Base-by-base conservation (phyloP, 53 echinoderm and acorn worm genomes). In the Mesocentrotus franciscanus region DNA sequence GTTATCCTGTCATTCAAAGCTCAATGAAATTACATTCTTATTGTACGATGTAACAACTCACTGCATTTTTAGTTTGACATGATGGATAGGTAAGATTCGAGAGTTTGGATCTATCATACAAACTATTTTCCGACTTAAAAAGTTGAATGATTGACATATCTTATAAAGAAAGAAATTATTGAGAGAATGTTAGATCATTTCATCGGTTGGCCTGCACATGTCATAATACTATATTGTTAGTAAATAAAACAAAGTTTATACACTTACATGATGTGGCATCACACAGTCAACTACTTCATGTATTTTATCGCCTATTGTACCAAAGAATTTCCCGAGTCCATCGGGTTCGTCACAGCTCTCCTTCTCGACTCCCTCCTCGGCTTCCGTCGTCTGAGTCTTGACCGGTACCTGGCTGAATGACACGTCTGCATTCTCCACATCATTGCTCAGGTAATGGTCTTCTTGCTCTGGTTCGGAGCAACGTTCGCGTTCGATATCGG, bases 401-500 rank as follows among this genome's bases (percentile, higher is more conserved):
- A 81, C 42, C 42, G 0, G 14, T 30, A 10, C 76, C 33, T 76
- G 76, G 32, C 1, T 20, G 81, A 81, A 39, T 22, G 81, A 36
- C 18, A 81, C 81, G 18, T 39, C 13, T 39, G 36, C 14, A 17
- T 81, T 81, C 81, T 42, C 81, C 36, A 42, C 39, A 4, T 81
- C 81, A 1, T 81, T 42, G 81, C 81, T 81, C 36, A 81, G 39
- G 42, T 20, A 17, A 16, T 39, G 17, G 36, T 81, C 81, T 9
- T 81, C 81, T 36, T 10, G 10, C 36, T 81, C 81, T 8, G 81
- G 17, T 18, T 42, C 42, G 20, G 36, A 15, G 33, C 13, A 30
- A 76, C 33, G 30, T 42, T 81, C 81, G 81, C 81, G 42, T 27
- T 81, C 36, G 81, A 81, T 81, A 36, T 81, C 81, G 81, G 36